phyloP scores from a whole-genome alignment of 1,140 invertebrate species.

The Drosophila bifasciata region DNA sequence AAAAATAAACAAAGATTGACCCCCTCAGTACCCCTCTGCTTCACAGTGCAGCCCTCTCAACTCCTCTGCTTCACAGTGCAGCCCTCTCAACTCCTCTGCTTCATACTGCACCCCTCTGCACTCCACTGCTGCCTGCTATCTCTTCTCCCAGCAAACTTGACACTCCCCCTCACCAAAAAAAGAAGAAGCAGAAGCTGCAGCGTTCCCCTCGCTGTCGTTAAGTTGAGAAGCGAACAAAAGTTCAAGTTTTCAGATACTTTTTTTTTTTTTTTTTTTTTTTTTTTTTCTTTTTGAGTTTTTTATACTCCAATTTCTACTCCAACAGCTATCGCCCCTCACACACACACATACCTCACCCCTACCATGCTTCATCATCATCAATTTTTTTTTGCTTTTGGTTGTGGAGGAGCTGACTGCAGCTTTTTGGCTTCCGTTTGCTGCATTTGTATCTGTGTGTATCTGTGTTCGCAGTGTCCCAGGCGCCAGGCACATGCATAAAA shows the following conservation, averaged over 20 bases:
- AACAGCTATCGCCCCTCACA: neutral
- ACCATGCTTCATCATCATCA: slow-evolving; percentile 68
- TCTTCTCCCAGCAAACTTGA: neutral
- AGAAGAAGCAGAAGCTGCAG: neutral
- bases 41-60: no score
- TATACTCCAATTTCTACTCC: neutral
- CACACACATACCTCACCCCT: slow-evolving; percentile 14
- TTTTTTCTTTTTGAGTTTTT: slow-evolving; percentile 17
- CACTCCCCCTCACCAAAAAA: slow-evolving; percentile 3
- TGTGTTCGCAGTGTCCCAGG: slow-evolving; percentile 32
- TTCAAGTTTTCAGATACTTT: slow-evolving; percentile 66
- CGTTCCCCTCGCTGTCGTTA: slow-evolving; percentile 43
- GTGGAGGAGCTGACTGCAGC: slow-evolving; percentile 4
- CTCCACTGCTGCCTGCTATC: no score
- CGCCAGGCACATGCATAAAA: slow-evolving; percentile 65
- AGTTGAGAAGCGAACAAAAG: slow-evolving; percentile 71
- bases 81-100: no score
- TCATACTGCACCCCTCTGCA: no score
- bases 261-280: slow-evolving; percentile 33
- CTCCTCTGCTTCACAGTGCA: no score
- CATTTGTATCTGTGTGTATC: slow-evolving; percentile 25
- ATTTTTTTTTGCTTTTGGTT: slow-evolving; percentile 36
- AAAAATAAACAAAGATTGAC: no score
- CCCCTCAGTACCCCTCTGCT: no score
- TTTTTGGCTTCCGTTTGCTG: slow-evolving; percentile 27